Conservation (phyloP, 2,888 invertebrate genomes). For the Tachina grossa region DNA sequence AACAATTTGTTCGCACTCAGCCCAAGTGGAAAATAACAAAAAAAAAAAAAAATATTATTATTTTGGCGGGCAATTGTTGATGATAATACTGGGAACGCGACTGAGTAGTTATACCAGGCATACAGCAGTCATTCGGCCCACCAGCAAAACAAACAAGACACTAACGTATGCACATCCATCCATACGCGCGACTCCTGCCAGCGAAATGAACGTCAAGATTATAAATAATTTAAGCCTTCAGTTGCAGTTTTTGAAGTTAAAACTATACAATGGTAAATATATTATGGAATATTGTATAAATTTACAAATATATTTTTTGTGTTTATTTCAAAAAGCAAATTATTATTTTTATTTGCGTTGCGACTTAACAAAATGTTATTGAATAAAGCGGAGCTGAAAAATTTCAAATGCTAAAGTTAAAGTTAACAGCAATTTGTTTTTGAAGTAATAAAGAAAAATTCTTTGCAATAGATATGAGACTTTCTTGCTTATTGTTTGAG, state of each 20-base stretch:
- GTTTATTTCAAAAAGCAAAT: conserved; percentile 34
- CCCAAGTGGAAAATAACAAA: conserved; percentile 35
- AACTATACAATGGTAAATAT: conserved; percentile 65
- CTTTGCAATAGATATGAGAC: neutral
- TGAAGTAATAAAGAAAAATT: neutral
- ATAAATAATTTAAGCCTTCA: conserved; percentile 71
- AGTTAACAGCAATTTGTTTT: conserved; percentile 3
- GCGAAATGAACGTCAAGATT: conserved; percentile 69
- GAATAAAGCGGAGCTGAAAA: neutral
- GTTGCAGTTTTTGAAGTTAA: conserved; percentile 68
- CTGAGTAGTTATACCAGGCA: conserved; percentile 21
- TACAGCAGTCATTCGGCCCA: conserved; percentile 11
- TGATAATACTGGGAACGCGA: conserved; percentile 18
- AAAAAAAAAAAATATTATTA: conserved; percentile 43
- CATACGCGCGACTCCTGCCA: neutral
- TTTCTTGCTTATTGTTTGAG: neutral
- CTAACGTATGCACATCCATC: conserved; percentile 4
- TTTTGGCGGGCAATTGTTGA: conserved; percentile 64
- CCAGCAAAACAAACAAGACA: neutral
- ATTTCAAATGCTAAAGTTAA: conserved; percentile 18
- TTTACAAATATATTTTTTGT: neutral
- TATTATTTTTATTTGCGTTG: conserved; percentile 44
- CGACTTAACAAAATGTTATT: conserved; percentile 36
- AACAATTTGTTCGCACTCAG: conserved; percentile 69
- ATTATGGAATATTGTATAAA: conserved; percentile 43